Base-by-base conservation (phyloP, 1,140 invertebrate genomes). In the Varroa destructor region DNA sequence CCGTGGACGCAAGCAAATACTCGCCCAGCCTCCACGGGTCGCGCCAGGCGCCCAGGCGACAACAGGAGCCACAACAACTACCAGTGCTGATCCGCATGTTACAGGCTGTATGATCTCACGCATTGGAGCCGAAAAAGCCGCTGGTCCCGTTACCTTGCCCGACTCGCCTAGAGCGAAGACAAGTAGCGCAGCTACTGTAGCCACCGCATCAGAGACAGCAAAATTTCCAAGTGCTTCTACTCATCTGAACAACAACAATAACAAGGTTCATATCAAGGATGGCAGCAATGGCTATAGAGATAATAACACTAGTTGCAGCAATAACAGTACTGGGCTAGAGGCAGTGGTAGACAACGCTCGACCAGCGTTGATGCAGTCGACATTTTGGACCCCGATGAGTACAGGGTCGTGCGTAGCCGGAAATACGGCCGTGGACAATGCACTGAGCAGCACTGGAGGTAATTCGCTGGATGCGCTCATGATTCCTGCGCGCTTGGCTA, bases 401-500 rank as follows among this genome's bases (percentile, higher is more conserved):
- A 8, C 37, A 72, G 70, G 8, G 36, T 42, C 46, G 6, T 1
- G 56, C 37, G n/a, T 75, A 43, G 37, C 71, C 10, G 74, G 76
- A 10, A 72, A 77, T n/a, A 74, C 77, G 5, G 78, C 78, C n/a
- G 76, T 75, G 8, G 76, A 77, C 3, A 8, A 8, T 8, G 46
- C 46, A 8, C 8, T 51, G 46, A 51, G 4, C 46, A 8, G 46
- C 46, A 51, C 8, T 51, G 46, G 46, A 8, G 46, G 4, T 8
- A 51, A 43, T 61, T 74, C 55, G 72, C 74, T 43, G 71, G 73
- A 64, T 36, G 71, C 43, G 6, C 58, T 64, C 40, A 67, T 40
- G 36, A 37, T 67, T 40, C 61, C 54, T 25, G 58, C 75, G n/a
- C 74, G 74, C 36, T 72, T 77, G 10, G 89, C 64, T 85, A 83